Conservation (phyloP, 2,797 vertebrate species). For the Lindbergichthys nudifrons region DNA sequence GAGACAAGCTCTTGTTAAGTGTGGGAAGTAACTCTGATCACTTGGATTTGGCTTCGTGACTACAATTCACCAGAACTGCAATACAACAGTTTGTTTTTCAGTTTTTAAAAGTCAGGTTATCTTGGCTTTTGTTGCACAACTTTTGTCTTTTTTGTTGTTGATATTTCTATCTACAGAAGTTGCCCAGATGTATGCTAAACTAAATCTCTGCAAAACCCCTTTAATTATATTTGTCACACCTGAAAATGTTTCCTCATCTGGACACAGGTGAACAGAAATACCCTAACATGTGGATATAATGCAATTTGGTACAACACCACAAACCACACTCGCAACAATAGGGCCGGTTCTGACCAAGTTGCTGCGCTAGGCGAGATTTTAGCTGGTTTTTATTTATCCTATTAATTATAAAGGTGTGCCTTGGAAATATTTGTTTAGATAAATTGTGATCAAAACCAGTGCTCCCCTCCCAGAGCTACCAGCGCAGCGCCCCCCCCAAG, state of each 20-base stretch:
- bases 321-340: not conserved
- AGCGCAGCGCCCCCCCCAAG: too few relatives aligned
- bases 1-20: not conserved
- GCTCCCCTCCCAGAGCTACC: too few relatives aligned
- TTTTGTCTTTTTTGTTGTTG: not conserved
- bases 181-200: not conserved
- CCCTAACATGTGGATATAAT: not conserved
- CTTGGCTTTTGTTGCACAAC: not conserved
- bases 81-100: not conserved
- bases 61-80: not conserved
- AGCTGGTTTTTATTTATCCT: too few relatives aligned
- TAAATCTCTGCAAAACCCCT: not conserved
- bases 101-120: conserved; percentile 3
- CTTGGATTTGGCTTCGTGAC: not conserved
- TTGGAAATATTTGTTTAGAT: too few relatives aligned
- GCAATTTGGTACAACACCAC: not conserved
- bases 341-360: too few relatives aligned
- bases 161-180: too few relatives aligned
- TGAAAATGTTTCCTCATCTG: not conserved
- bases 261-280: not conserved
- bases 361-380: too few relatives aligned
- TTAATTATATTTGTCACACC: conserved; percentile 1
- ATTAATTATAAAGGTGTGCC: too few relatives aligned
- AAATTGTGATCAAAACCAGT: too few relatives aligned
- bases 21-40: conserved; percentile 4